Conservation (phyloP, 2,113 vertebrate genomes). For the Psephotus haematonotus region DNA sequence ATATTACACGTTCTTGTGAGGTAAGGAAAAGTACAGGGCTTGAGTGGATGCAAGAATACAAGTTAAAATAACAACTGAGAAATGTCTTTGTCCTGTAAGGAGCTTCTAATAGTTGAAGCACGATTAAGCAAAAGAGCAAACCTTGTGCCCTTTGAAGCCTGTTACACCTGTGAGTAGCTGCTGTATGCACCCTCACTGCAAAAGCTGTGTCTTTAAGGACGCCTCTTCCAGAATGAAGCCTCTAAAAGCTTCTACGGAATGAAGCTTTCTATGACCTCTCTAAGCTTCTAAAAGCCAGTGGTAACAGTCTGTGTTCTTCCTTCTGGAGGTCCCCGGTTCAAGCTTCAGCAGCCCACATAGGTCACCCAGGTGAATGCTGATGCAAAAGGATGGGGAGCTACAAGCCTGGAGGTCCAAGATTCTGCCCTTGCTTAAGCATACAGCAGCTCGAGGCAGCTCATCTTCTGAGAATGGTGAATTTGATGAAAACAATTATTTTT, state of each 20-base stretch:
- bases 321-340: not conserved
- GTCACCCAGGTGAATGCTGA: not conserved
- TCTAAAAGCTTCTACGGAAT: not conserved
- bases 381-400: not conserved
- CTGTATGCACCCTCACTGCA: rapidly evolving
- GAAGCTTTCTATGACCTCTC: not conserved
- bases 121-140: not conserved
- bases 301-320: not conserved
- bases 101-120: not conserved
- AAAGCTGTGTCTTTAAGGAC: not conserved
- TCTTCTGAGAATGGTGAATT: not conserved
- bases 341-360: not conserved
- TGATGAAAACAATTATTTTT: not conserved
- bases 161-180: not conserved
- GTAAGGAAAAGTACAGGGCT: not conserved
- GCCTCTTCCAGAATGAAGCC: not conserved
- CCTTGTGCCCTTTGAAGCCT: not conserved
- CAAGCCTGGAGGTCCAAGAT: not conserved
- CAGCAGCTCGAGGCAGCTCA: not conserved
- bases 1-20: rapidly evolving
- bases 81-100: not conserved
- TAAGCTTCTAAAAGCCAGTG: not conserved
- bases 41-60: not conserved
- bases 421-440: not conserved
- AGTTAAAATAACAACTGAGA: not conserved